These are phyloP conservation scores for Pseudoips prasinana DNA, from an alignment of 2,888 invertebrate genomes.

Conservation along the genomic window DNA sequence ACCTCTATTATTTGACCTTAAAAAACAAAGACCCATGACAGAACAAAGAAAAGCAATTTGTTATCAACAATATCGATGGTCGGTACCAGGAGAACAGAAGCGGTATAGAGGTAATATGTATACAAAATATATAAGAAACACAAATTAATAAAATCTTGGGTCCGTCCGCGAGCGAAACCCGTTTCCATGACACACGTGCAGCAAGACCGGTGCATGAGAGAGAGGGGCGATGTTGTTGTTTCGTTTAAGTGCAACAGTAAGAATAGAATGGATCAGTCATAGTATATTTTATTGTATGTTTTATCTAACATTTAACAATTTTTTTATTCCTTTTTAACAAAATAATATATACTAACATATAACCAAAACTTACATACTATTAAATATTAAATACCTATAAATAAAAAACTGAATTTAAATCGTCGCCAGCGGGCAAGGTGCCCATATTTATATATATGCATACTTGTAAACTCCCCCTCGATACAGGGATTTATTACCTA, in stretches of 20 bases:
- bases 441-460: too few species aligned
- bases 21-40: slow-evolving; percentile 51
- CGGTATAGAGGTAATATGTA: slow-evolving; percentile 46
- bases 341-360: too few species aligned
- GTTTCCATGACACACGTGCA: slow-evolving; percentile 78
- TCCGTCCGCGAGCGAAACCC: slow-evolving; percentile 64
- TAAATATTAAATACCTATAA: too few species aligned
- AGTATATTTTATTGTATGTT: too few species aligned
- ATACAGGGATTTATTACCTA: too few species aligned
- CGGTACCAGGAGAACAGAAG: slow-evolving; percentile 58
- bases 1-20: slow-evolving; percentile 37
- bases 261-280: slow-evolving; percentile 48
- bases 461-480: too few species aligned
- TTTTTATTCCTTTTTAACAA: too few species aligned
- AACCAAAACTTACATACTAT: too few species aligned
- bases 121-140: slow-evolving; percentile 57
- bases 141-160: slow-evolving; percentile 79
- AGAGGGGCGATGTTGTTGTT: slow-evolving; percentile 39
- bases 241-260: slow-evolving; percentile 50
- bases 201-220: slow-evolving; percentile 52
- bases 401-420: too few species aligned
- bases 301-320: too few species aligned
- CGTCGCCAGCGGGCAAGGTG: too few species aligned
- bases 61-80: slow-evolving; percentile 74
- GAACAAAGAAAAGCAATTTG: slow-evolving; percentile 76